Evolutionary conservation across 1,140 invertebrate genomes (phyloP), one percentile per base, ranked within the genome.

Genomic region (Ceratina calcarata): DNA sequence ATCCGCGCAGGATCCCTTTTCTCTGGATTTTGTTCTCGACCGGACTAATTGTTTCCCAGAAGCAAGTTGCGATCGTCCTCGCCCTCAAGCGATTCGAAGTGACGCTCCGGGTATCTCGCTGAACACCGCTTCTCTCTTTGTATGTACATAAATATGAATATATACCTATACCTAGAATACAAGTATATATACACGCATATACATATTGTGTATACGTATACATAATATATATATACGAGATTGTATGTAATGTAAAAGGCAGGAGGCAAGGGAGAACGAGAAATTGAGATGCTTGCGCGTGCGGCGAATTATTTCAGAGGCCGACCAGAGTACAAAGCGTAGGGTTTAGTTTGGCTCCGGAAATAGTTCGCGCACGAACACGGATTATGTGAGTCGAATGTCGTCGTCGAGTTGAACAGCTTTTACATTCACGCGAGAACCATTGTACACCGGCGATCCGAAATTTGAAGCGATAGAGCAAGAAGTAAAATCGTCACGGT

Each of bases 301-400:
- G 84, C 70, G 72, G 76, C 77, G 87, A 89, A 91, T 91, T 91
- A 91, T 90, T 91, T 89, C 88, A 85, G 84, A 86, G 88, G 89
- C 90, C 89, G 89, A 91, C 86, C 89, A 91, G 87, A 92, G 91
- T 92, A 92, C 90, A 92, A 92, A 91, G 84, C 82, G 88, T 92
- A 91, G 89, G 87, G 37, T 90, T 91, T 92, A 91, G 91, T 89
- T 92, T 92, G 90, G 87, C 88, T 85, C 85, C 88, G 81, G 83
- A 89, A 90, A 89, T 90, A 90, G 81, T 92, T 89, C 83, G 83
- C 77, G 80, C 80, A 87, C 85, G 84, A 80, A 57, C 60, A 32
- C 49, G 67, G 24, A 61, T 18, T 72, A 37, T 60, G 32, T 22
- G 27, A 83, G 80, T 69, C 66, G 68, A 78, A 45, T 75, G 89